Evolutionary conservation across 2,888 invertebrate genomes (phyloP).

Genomic region (Pheosia tremula): DNA sequence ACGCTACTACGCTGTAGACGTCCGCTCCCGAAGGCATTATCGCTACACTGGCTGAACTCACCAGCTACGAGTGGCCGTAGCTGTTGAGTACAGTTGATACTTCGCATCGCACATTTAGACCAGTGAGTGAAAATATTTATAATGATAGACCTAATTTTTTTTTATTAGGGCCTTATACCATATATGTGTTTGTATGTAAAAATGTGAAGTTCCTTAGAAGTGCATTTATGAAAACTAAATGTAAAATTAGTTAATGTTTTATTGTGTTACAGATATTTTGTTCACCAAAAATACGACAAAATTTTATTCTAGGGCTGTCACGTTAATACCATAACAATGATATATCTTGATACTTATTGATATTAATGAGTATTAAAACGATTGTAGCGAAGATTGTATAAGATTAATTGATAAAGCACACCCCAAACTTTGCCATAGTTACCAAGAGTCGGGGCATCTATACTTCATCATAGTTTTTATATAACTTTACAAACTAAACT

Average conservation of each 20-base stretch:
- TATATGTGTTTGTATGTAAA: constrained; percentile 36
- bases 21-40: constrained; percentile 50
- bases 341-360: too few relatives aligned
- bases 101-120: constrained; percentile 32
- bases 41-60: constrained; percentile 56
- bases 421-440: background rate
- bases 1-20: constrained; percentile 61
- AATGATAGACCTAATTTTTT: constrained; percentile 32
- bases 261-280: too few relatives aligned
- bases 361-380: too few relatives aligned
- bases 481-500: background rate
- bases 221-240: too few relatives aligned
- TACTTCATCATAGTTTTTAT: background rate
- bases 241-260: too few relatives aligned
- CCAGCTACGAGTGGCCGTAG: constrained; percentile 21
- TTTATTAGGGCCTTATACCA: constrained; percentile 23
- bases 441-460: background rate
- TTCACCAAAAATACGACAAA: too few relatives aligned
- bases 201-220: constrained; percentile 22
- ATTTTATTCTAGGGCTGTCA: too few relatives aligned
- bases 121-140: constrained; percentile 27
- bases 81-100: constrained; percentile 25
- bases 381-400: background rate
- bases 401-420: background rate
- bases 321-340: background rate